phyloP scores from a whole-genome alignment of 2,797 vertebrate genomes.

The Pantherophis alleghaniensis region DNA sequence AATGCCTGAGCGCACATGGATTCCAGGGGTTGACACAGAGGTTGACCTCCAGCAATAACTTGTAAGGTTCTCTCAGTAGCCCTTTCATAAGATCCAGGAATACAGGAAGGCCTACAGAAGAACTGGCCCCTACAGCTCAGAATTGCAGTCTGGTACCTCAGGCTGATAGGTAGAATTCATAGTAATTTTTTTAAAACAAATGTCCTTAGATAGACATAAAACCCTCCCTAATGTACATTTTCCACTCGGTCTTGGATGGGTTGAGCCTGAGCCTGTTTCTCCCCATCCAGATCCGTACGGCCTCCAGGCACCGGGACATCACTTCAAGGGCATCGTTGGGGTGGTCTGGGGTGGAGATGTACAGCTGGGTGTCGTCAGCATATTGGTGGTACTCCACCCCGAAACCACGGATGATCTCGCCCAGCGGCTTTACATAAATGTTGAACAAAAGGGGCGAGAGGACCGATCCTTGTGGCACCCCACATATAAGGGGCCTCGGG shows the following conservation, averaged over 20 bases:
- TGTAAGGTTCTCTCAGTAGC: background rate
- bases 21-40: background rate
- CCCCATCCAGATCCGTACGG: no score
- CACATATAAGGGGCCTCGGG: no score
- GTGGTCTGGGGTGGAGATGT: no score
- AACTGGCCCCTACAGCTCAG: background rate
- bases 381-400: no score
- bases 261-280: no score
- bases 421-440: no score
- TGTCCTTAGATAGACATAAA: background rate
- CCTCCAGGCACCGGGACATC: no score
- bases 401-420: no score
- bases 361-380: no score
- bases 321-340: no score
- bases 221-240: background rate
- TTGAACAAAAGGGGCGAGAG: no score
- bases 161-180: background rate
- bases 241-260: background rate
- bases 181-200: background rate
- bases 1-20: background rate
- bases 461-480: no score
- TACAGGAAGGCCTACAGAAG: background rate
- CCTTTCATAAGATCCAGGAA: background rate
- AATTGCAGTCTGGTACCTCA: background rate
- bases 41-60: background rate